Conservation (phyloP, 2,797 vertebrate genomes). For the Pseudotriccus pelzelni region DNA sequence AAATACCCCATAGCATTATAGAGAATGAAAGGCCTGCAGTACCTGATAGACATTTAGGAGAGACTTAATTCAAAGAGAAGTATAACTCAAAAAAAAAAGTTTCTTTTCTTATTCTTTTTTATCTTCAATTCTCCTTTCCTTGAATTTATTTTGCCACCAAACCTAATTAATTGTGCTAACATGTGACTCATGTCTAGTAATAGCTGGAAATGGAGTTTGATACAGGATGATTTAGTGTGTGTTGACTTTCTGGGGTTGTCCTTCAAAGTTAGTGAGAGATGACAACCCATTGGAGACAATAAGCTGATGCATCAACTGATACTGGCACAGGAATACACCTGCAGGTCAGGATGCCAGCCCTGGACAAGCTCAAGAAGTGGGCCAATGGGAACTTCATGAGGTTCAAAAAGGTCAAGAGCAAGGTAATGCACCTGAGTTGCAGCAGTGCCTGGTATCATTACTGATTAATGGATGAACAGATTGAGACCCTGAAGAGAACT, state of each 20-base stretch:
- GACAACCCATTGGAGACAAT: background rate
- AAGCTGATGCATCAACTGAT: background rate
- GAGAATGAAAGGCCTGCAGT: background rate
- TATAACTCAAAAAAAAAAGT: background rate
- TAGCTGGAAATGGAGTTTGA: background rate
- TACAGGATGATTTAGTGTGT: background rate
- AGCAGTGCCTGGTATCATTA: accelerated
- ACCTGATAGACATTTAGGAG: background rate
- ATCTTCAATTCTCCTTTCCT: background rate
- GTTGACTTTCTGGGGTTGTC: background rate
- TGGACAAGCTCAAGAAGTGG: background rate
- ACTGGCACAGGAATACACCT: background rate
- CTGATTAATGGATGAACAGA: background rate
- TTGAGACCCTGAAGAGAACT: accelerated
- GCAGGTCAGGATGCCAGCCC: background rate
- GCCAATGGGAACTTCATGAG: background rate
- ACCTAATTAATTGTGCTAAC: background rate
- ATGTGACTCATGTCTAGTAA: accelerated
- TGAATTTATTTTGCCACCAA: background rate
- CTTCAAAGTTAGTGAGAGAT: background rate
- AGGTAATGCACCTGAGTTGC: too few relatives aligned
- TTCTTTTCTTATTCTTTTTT: background rate
- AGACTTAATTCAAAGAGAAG: background rate
- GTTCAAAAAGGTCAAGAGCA: background rate
- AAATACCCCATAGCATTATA: background rate